phyloP scores from a whole-genome alignment of 2,797 vertebrate genomes.

The Nyctibius grandis region DNA sequence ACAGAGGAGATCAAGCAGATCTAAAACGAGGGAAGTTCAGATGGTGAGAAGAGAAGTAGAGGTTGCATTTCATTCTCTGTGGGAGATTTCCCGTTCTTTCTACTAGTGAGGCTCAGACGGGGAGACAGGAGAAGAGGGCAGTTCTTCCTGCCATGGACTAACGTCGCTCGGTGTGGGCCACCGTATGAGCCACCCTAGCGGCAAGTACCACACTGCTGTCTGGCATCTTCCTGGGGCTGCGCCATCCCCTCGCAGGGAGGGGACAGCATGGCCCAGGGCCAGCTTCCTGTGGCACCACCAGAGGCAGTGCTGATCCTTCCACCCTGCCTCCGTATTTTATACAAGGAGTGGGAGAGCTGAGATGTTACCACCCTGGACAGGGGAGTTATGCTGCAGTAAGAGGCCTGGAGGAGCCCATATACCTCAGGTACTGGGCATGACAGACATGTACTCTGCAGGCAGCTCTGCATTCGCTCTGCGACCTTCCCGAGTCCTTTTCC shows the following conservation, averaged over 20 bases:
- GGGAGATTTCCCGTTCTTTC: neutral
- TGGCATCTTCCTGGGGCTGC: neutral
- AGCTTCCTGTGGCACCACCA: neutral
- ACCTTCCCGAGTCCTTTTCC: neutral
- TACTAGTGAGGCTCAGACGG: fast-evolving
- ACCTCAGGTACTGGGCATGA: neutral
- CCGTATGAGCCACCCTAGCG: neutral
- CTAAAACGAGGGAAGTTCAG: neutral
- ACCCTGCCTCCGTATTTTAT: neutral
- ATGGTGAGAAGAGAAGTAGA: neutral
- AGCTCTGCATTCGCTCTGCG: neutral
- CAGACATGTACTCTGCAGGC: neutral
- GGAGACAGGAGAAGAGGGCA: neutral
- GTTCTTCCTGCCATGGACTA: neutral
- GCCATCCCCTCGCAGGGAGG: neutral
- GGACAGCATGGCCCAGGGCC: too few relatives aligned
- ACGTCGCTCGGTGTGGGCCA: fast-evolving
- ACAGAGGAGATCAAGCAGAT: neutral
- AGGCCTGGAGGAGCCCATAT: neutral
- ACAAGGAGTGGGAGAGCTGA: neutral
- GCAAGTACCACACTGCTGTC: neutral
- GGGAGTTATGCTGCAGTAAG: neutral
- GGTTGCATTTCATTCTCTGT: neutral
- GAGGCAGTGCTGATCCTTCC: neutral
- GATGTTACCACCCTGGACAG: fast-evolving